Evolutionary conservation across 53 echinoderm and acorn worm species (phyloP).

Genomic region (Echinometra lucunter): DNA sequence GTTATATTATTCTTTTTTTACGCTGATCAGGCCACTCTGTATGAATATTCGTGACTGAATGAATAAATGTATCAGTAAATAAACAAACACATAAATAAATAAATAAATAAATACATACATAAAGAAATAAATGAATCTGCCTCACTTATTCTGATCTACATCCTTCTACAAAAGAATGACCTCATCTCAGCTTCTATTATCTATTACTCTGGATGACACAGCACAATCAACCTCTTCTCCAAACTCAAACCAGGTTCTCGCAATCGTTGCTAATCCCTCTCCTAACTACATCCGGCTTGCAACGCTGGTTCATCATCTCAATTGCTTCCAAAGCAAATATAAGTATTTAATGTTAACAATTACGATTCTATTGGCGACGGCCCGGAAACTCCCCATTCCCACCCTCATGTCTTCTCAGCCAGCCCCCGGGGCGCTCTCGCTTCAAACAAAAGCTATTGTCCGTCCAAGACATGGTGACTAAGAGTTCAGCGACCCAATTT

Average conservation of each 20-base stretch:
- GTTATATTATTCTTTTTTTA: too few relatives aligned
- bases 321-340: slow-evolving; percentile 36
- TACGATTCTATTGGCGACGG: slow-evolving; percentile 11
- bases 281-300: not conserved
- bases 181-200: not conserved
- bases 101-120: too few relatives aligned
- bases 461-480: not conserved
- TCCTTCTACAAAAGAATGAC: not conserved
- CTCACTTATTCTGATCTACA: not conserved
- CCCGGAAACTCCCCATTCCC: slow-evolving; percentile 32
- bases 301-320: not conserved
- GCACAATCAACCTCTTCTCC: not conserved
- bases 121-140: not conserved
- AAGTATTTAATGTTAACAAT: not conserved
- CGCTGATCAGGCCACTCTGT: too few relatives aligned
- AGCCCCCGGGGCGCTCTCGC: not conserved
- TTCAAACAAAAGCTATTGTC: slow-evolving; percentile 14
- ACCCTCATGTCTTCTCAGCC: not conserved
- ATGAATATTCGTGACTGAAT: too few relatives aligned
- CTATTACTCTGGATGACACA: slow-evolving; percentile 6
- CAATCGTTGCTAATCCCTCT: not conserved
- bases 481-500: slow-evolving; percentile 1
- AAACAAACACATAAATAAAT: too few relatives aligned
- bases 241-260: not conserved
- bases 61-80: too few relatives aligned